Percentiles rank a stretch among this genome's conserved stretches.
Conservation (phyloP, 2,888 invertebrate species). For the Melieria omissa region DNA sequence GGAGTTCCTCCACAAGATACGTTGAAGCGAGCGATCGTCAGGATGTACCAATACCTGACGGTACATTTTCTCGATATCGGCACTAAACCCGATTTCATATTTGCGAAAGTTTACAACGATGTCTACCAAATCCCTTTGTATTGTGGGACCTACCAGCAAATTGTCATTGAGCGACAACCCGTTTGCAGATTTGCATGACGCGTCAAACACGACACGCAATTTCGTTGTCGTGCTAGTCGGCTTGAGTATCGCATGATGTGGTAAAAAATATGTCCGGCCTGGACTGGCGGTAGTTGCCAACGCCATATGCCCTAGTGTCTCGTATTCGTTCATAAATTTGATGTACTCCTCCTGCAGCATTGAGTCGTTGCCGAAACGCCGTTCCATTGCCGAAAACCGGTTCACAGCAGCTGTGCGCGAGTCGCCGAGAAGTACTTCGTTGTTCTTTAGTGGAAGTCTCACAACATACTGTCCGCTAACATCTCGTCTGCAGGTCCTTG, state of each 20-base stretch:
- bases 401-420: conserved; percentile 10
- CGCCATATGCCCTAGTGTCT: conserved; percentile 16
- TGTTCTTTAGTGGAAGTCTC: conserved; percentile 2
- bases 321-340: conserved; percentile 18
- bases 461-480: conserved; percentile 20
- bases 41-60: conserved; percentile 25
- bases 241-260: conserved; percentile 46
- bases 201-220: too few species aligned
- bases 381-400: conserved; percentile 26
- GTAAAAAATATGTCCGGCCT: conserved; percentile 32
- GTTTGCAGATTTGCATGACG: conserved; percentile 44
- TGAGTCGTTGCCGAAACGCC: conserved; percentile 11
- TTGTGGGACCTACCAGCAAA: too few species aligned
- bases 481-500: neutral
- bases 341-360: conserved; percentile 21
- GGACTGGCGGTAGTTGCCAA: conserved; percentile 10
- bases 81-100: conserved; percentile 16
- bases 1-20: neutral
- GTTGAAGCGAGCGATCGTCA: neutral
- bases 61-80: conserved; percentile 33
- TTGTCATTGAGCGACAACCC: conserved; percentile 40
- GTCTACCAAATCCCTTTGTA: too few species aligned
- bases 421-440: conserved; percentile 1
- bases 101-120: conserved; percentile 25
- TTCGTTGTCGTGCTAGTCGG: too few species aligned